These are phyloP conservation scores for Esox niger DNA, from an alignment of 2,113 vertebrate species.

Conservation along the genomic window DNA sequence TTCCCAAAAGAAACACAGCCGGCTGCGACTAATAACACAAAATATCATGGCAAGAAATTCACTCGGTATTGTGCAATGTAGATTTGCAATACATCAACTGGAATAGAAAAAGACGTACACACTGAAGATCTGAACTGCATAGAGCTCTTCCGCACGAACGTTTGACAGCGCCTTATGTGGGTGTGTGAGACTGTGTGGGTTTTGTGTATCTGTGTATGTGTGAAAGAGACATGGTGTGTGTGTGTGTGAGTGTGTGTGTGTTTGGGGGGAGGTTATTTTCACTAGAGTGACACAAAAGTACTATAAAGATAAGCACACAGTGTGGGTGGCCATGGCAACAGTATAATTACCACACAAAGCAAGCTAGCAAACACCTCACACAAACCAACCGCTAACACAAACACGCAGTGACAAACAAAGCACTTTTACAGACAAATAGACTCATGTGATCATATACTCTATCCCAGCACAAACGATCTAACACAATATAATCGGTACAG, in stretches of 20 bases:
- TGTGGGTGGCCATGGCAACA: slow-evolving; percentile 37
- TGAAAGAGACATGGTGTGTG: slow-evolving; percentile 20
- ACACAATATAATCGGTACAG: background rate
- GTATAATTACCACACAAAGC: slow-evolving; percentile 20
- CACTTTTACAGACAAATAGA: slow-evolving; percentile 1
- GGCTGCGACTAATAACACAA: slow-evolving; percentile 36
- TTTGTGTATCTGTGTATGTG: slow-evolving; percentile 1
- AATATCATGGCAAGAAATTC: slow-evolving; percentile 50
- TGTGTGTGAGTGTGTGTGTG: background rate
- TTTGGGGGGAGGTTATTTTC: background rate
- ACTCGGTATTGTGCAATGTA: slow-evolving; percentile 1
- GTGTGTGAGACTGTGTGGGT: no score
- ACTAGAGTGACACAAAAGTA: slow-evolving; percentile 6
- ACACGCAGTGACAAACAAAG: background rate
- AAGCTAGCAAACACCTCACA: slow-evolving; percentile 5
- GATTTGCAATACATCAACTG: slow-evolving; percentile 50
- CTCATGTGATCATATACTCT: slow-evolving; percentile 4
- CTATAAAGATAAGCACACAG: slow-evolving; percentile 14
- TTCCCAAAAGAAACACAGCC: slow-evolving; percentile 46
- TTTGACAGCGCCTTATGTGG: no score
- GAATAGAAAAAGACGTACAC: background rate
- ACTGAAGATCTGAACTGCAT: background rate
- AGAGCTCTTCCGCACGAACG: background rate
- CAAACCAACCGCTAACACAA: slow-evolving; percentile 8
- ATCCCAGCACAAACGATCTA: background rate